Percentiles rank a stretch among this genome's conserved stretches.
Conservation (phyloP, 1,140 invertebrate species). For the Rhysida immarginata region DNA sequence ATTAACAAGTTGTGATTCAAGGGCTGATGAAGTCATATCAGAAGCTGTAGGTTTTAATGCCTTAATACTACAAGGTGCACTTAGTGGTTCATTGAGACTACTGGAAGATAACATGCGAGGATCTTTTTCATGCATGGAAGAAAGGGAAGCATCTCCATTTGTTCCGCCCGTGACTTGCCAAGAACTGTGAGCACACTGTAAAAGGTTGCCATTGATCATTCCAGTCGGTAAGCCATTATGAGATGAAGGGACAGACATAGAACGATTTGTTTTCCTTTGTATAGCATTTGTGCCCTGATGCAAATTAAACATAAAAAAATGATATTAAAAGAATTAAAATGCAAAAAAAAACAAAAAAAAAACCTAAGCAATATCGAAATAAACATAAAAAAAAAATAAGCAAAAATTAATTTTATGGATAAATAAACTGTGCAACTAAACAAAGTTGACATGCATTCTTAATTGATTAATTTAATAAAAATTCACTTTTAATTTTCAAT, state of each 20-base stretch:
- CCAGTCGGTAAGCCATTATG: neutral
- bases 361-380: neutral
- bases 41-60: neutral
- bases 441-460: too few species aligned
- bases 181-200: neutral
- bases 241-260: constrained; percentile 7
- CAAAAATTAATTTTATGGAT: neutral
- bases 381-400: neutral
- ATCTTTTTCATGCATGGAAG: neutral
- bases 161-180: neutral
- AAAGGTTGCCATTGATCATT: neutral
- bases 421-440: too few species aligned
- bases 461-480: too few species aligned
- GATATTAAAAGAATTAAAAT: too few species aligned
- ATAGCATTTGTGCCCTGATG: neutral
- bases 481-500: too few species aligned
- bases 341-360: neutral
- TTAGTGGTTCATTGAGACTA: too few species aligned
- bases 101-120: neutral
- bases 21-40: neutral
- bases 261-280: constrained; percentile 6
- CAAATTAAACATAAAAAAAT: neutral
- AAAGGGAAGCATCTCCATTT: neutral
- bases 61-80: too few species aligned
- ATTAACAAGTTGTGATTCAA: neutral